A percentile compares a stretch with the other conserved stretches of the same genome.
Evolutionary conservation across 2,113 vertebrate species (phyloP).

Genomic region (Esox niger): DNA sequence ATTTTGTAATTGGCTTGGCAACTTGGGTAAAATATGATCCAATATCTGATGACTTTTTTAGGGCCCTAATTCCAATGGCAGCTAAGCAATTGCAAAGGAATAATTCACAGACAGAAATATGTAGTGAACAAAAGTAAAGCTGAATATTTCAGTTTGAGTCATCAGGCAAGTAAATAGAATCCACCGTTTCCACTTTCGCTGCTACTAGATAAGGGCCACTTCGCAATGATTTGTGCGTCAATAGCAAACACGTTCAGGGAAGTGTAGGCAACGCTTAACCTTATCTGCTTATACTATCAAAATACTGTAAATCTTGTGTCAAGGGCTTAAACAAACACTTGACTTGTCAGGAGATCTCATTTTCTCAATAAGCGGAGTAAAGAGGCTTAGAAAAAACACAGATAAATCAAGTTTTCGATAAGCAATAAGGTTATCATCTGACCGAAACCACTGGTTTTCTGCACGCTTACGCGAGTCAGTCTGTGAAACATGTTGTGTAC

Average conservation of each 20-base stretch:
- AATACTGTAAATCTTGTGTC: slow-evolving; percentile 29
- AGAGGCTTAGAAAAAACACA: slow-evolving; percentile 6
- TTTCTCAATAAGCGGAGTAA: slow-evolving; percentile 4
- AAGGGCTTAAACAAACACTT: slow-evolving; percentile 39
- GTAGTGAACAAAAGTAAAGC: background rate
- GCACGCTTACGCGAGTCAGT: background rate
- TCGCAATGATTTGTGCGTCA: slow-evolving; percentile 36
- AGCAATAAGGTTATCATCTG: background rate
- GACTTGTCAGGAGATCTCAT: background rate
- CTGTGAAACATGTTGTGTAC: background rate
- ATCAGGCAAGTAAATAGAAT: background rate
- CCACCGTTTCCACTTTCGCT: slow-evolving; percentile 23
- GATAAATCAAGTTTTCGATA: slow-evolving; percentile 8
- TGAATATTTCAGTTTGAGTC: background rate
- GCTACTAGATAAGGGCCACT: slow-evolving; percentile 28
- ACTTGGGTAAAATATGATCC: too few species aligned
- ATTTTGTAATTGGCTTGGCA: too few species aligned
- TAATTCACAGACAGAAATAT: background rate
- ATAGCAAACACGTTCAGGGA: slow-evolving; percentile 38
- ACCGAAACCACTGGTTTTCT: background rate
- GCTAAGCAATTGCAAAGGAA: too few species aligned
- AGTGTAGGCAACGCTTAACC: slow-evolving; percentile 33
- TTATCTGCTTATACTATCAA: slow-evolving; percentile 47
- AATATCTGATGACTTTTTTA: too few species aligned
- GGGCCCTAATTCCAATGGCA: too few species aligned